Evolutionary conservation across 2,113 vertebrate species (phyloP).

Genomic region (Tylochromis polylepis): DNA sequence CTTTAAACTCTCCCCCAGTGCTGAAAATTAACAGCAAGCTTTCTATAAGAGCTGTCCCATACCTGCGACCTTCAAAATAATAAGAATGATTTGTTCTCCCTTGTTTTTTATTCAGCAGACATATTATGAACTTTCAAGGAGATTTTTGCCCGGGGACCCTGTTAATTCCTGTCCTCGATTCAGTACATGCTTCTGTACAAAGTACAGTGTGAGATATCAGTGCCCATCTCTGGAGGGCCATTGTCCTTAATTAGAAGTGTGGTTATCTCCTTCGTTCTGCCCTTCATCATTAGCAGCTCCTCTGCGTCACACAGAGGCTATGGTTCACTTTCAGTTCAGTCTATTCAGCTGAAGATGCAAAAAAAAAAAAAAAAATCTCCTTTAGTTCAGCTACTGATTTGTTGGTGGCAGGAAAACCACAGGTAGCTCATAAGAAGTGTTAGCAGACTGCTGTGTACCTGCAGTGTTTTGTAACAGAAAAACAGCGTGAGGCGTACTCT

Average conservation of each 20-base stretch:
- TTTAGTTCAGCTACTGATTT: neutral
- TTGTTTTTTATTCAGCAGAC: neutral
- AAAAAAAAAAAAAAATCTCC: neutral
- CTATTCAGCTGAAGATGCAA: neutral
- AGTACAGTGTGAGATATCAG: conserved; percentile 35
- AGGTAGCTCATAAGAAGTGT: neutral
- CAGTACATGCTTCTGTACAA: conserved; percentile 21
- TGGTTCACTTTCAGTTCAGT: conserved; percentile 39
- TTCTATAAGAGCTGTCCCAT: neutral
- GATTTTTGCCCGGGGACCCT: neutral
- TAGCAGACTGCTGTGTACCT: neutral
- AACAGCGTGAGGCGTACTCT: neutral
- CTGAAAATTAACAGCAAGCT: neutral
- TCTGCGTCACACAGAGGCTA: neutral
- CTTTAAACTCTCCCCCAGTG: neutral
- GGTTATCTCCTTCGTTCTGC: conserved; percentile 41
- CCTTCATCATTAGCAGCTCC: conserved; percentile 50
- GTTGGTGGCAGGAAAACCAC: neutral
- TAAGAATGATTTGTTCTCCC: neutral
- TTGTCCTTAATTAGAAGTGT: conserved; percentile 61
- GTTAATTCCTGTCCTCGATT: conserved; percentile 24
- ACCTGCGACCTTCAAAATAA: neutral
- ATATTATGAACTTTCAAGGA: conserved; percentile 17
- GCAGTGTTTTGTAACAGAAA: neutral
- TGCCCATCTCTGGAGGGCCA: conserved; percentile 47